Base-by-base conservation (phyloP, 2,888 invertebrate species). In the Hirtodrosophila duncani region DNA sequence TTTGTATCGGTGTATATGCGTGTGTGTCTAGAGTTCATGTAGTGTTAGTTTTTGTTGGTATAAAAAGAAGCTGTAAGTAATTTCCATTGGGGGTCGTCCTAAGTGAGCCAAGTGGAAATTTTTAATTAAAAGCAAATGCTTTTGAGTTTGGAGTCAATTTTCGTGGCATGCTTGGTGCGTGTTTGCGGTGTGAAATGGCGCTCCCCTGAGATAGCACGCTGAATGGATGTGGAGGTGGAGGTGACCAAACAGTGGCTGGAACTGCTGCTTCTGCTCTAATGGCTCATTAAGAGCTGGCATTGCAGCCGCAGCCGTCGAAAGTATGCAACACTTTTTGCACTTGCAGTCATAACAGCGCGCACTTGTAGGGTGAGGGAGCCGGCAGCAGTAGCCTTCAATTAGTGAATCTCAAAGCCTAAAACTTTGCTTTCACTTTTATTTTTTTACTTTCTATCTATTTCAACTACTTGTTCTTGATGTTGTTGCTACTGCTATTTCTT, bases 81-180 rank as follows among this genome's bases (percentile, higher is more conserved):
- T 72, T 65, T 65, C 42, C 51, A 49, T 62, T 33, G 64, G 44
- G 64, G 44, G 55, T 51, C 60, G 53, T 53, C 68, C 57, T 67
- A 52, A 61, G 71, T 68, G 69, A 62, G 50, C 52, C 66, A 66
- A 78, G 81, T 74, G 66, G 74, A 77, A 65, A 56, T 66, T 72
- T 72, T 81, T 81, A 72, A 72, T 72, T 72, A 72, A 72, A 78
- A 72, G 70, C 66, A 81, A 81, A 81, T 81, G 75, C 69, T 72
- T 68, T 80, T 71, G 60, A 77, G 53, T 71, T 71, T 53, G 57
- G n/a, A 67, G 58, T 61, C 71, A 61, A 59, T 68, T 65, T 49
- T 27, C 36, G 17, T 57, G 51, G 50, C 57, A 45, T 33, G 9
- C 24, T 14, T 36, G 24, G 23, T 23, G 36, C 39, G 50, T n/a